phyloP scores from a whole-genome alignment of 1,140 invertebrate species.

The Drosophila bocki region DNA sequence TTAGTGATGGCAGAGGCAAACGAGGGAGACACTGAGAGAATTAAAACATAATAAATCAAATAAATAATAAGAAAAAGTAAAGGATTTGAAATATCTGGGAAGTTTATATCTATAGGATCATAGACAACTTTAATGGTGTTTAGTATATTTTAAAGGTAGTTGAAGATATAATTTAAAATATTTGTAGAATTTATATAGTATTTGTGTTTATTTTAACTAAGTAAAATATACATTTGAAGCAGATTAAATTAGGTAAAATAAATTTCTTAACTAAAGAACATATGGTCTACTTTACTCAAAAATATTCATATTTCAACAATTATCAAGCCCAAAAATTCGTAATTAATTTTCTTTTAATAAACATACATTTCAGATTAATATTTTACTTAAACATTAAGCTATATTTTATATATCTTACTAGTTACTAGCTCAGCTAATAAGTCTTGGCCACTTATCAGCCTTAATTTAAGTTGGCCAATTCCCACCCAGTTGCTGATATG shows the following conservation, averaged over 20 bases:
- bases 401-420: not conserved
- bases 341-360: not conserved
- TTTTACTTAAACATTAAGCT: fast-evolving
- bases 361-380: not conserved
- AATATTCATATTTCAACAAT: too few species aligned
- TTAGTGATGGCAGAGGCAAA: not conserved
- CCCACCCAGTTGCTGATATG: slow-evolving; percentile 13
- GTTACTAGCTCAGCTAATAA: too few species aligned
- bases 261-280: not conserved
- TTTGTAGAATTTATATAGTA: too few species aligned
- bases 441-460: not conserved
- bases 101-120: not conserved
- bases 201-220: too few species aligned
- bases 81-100: too few species aligned
- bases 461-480: slow-evolving; percentile 12
- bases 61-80: too few species aligned
- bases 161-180: not conserved
- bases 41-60: not conserved
- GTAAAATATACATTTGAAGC: not conserved
- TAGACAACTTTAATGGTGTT: not conserved
- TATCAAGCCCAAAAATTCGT: not conserved
- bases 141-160: not conserved
- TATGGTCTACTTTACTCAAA: too few species aligned
- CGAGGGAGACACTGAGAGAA: not conserved
- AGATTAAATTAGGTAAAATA: not conserved